Evolutionary conservation across 1,140 invertebrate species (phyloP).

Genomic region (Drosophila kurseongensis): DNA sequence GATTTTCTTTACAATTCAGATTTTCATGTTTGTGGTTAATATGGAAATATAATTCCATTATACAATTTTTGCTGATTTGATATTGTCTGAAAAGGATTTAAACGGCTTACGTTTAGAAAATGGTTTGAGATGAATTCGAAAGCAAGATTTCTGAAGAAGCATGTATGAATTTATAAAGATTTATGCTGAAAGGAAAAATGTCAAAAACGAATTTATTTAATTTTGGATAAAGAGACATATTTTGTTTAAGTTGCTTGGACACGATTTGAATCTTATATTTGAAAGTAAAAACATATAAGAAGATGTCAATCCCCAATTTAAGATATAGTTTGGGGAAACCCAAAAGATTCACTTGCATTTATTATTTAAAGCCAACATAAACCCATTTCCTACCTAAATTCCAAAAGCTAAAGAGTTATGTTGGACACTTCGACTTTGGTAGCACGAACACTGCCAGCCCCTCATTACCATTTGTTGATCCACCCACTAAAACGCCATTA

Average conservation of each 20-base stretch:
- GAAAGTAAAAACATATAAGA: too few species aligned
- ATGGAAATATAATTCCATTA: conserved; percentile 70
- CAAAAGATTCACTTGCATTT: neutral
- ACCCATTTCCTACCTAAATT: neutral
- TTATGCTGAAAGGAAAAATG: too few species aligned
- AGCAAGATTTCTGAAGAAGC: neutral
- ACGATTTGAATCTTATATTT: too few species aligned
- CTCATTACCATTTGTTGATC: conserved; percentile 62
- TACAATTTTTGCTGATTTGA: conserved; percentile 59
- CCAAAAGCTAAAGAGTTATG: conserved; percentile 1
- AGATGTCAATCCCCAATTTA: too few species aligned
- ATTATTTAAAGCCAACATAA: neutral
- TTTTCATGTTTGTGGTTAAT: conserved; percentile 48
- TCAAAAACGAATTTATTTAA: too few species aligned
- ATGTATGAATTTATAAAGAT: too few species aligned
- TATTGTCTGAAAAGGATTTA: conserved; percentile 6
- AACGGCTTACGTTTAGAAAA: conserved; percentile 1
- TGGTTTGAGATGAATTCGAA: neutral
- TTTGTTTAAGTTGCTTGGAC: too few species aligned
- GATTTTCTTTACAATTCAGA: conserved; percentile 52
- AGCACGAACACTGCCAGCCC: neutral
- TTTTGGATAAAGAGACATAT: too few species aligned
- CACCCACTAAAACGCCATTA: conserved; percentile 42
- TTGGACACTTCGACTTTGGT: neutral
- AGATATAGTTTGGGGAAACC: too few species aligned